Base-by-base conservation (phyloP, 2,113 vertebrate species). In the Gobiocypris rarus region DNA sequence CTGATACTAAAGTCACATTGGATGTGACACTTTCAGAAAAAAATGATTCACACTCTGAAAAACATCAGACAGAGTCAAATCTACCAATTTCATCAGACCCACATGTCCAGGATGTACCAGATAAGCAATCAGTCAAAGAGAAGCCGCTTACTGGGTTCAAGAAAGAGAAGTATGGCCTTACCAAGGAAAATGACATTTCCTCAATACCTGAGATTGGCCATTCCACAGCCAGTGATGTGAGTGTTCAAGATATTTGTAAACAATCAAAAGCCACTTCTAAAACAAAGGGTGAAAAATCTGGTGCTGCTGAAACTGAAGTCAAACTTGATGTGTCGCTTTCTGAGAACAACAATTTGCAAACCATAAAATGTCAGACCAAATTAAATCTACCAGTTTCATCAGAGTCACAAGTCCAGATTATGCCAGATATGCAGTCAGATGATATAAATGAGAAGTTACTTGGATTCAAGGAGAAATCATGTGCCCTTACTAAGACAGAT, bases 31-130 rank as follows among this genome's bases (percentile, higher is more conserved):
- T n/a, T n/a, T 31, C 45, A 59, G 63, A 78, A 45, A 70, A 86
- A 52, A 77, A 82, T 69, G 86, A 84, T 58, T 58, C 63, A 82
- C 86, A 38, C 80, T 90, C 80, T 45, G 82, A 89, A 89, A 81
- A 83, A 71, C 67, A 86, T 61, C 83, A 63, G 48, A 84, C 77
- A 50, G 48, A 79, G 58, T 69, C 87, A 31, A 43, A 83, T 81
- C 48, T 83, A 52, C 24, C 77, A n/a, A 26, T 45, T 9, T 81
- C 83, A 10, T 10, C 14, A 17, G 58, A 26, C 22, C 17, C n/a
- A 15, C 26, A 61, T 52, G 22, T 28, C 15, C 56, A 74, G 7
- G 50, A 34, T 22, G n/a, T 28, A 48, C 2, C 43, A 43, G 38
- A 56, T 79, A 70, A 54, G 24, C 15, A 38, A 74, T 5, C 76